Base-by-base conservation (phyloP, 2,113 vertebrate genomes). In the Pelmatolapia mariae region DNA sequence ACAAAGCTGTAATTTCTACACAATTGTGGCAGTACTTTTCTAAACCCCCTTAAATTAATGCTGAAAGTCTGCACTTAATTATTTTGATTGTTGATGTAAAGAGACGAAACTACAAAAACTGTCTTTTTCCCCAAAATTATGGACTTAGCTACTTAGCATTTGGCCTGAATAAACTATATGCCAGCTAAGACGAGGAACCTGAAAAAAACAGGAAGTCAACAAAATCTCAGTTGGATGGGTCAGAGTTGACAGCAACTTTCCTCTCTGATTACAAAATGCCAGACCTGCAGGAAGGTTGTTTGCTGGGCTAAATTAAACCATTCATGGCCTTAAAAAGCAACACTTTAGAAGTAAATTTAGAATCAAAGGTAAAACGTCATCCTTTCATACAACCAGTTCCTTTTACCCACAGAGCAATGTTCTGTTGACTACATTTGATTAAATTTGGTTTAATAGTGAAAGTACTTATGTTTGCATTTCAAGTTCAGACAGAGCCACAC, bases 251-350 rank as follows among this genome's bases (percentile, higher is more conserved):
- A 6, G 16, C 57, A 61, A 61, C 57, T 1, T 61, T 11, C 29
- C 29, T 19, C 19, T 36, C 31, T 66, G 29, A 5, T 66, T 36
- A n/a, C 4, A 36, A 66, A 66, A 66, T 66, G 31, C 31, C 61
- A 66, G 18, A 36, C 31, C 36, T 66, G 31, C 18, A 5, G 59
- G 6, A 2, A 2, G 0, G 3, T 66, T 66, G 18, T 66, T 66
- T 38, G 18, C 18, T 66, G 18, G 10, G 2, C 31, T 66, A n/a
- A 36, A 38, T n/a, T 19, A 36, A n/a, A 63, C 59, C 16, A 63
- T 33, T 36, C 3, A 19, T 63, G 29, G 16, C 31, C 16, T 33
- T 63, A 63, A 63, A 63, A 63, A 36, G 29, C 16, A 33, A 38
- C 10, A 19, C 61, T 66, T 66, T n/a, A 66, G 36, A n/a, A 66